Base-by-base conservation (phyloP, 2,113 vertebrate species). In the Passer montanus region DNA sequence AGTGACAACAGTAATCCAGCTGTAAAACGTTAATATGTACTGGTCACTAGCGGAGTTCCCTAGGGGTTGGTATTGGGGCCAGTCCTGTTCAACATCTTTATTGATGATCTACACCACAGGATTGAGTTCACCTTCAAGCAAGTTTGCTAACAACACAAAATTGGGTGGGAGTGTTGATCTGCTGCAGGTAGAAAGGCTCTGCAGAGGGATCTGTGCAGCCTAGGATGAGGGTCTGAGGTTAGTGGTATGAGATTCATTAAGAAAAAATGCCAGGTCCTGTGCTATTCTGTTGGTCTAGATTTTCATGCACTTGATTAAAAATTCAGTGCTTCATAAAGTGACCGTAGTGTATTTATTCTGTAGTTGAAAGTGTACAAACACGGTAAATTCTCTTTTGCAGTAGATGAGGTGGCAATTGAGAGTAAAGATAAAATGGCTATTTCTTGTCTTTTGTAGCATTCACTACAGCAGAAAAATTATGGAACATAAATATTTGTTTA, bases 401-500 rank as follows among this genome's bases (percentile, higher is more conserved):
- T 72, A 58, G 28, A 24, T 83, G 30, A 22, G 19, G 13, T 64
- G 18, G 11, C 15, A 77, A 44, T 20, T 62, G 23, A 13, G 13
- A 44, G 7, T 46, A 74, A 87, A 89, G 28, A 27, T 66, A 37
- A 81, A 86, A 76, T 39, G 43, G 5, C 28, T 6, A 26, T 69
- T 84, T 84, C 35, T 73, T 92, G 9, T 41, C 37, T 86, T 92
- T 30, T 59, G 10, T 49, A 35, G 12, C 23, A 37, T 55, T 87
- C 43, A 26, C 43, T 59, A 35, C 26, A 67, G 33, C 33, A 76
- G 37, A 22, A 89, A 73, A 84, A 52, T 33, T 79, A 82, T 35
- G 10, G 16, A 84, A 68, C 19, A 50, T 39, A 89, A 91, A 84
- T 91, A 64, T 68, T 94, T 89, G 55, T 91, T 87, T 79, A 87